phyloP scores from a whole-genome alignment of 1,140 invertebrate species.

The Drosophila guanche region DNA sequence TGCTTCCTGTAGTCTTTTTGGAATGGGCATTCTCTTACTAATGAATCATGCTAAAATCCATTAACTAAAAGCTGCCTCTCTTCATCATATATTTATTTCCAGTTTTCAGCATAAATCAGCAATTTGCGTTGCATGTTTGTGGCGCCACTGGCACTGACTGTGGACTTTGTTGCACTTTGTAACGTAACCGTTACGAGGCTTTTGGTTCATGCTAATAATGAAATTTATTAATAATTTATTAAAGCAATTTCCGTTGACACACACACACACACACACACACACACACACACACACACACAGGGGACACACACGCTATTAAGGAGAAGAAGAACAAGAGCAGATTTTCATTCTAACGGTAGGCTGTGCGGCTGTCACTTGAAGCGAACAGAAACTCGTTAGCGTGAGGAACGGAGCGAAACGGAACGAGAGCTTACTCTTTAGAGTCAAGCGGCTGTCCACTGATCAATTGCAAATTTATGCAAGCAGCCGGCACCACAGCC shows the following conservation, averaged over 20 bases:
- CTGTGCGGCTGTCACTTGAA: conserved; percentile 47
- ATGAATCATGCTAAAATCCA: too few relatives aligned
- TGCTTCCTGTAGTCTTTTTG: too few relatives aligned
- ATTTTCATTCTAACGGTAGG: conserved; percentile 52
- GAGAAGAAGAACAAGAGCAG: conserved; percentile 32
- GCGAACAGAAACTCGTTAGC: conserved; percentile 39
- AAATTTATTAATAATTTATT: conserved; percentile 77
- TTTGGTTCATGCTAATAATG: conserved; percentile 58
- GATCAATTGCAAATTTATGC: conserved; percentile 49
- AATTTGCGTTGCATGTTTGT: conserved; percentile 22
- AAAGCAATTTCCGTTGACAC: conserved; percentile 72
- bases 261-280: conserved; percentile 13
- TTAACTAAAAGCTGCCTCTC: too few relatives aligned
- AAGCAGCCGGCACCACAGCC: neutral
- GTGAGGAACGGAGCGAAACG: conserved; percentile 10
- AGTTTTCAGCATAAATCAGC: conserved; percentile 38
- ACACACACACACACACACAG: conserved; percentile 6
- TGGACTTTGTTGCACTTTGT: conserved; percentile 3
- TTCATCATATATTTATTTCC: conserved; percentile 13
- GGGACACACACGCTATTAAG: neutral
- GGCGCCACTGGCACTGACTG: conserved; percentile 43
- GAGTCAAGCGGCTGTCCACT: neutral
- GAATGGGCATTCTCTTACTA: too few relatives aligned
- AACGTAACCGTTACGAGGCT: conserved; percentile 44
- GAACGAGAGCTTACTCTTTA: conserved; percentile 3